Base-by-base conservation (phyloP, 2,888 invertebrate species). In the Thecocarcelia acutangulata region DNA sequence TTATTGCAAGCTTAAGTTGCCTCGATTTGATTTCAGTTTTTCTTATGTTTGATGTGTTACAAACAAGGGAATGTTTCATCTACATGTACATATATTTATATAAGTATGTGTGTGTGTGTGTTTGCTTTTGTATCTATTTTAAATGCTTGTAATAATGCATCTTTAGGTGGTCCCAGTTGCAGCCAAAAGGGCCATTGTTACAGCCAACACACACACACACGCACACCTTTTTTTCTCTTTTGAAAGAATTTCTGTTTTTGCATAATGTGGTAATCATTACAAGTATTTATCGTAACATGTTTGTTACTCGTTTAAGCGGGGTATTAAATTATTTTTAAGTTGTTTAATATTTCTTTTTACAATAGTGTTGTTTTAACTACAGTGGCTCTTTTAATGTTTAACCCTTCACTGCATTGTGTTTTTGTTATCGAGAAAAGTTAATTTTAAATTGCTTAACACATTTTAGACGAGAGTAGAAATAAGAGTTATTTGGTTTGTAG, bases 81-180 rank as follows among this genome's bases (percentile, higher is more conserved):
- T n/a, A n/a, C n/a, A n/a, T 74, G 64, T 50, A 19, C 12, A 6
- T 6, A 6, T 6, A 4, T 6, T 28, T 6, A 6, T 6, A 3
- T 6, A 6, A 4, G 17, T 64, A 12, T n/a, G 13, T 50, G 6
- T 44, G 37, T 54, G 54, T n/a, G 58, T 21, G n/a, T 46, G 33
- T n/a, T n/a, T n/a, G n/a, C n/a, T n/a, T n/a, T n/a, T n/a, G n/a
- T n/a, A n/a, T n/a, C 37, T 63, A 33, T 56, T 52, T 24, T 11
- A 58, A 48, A 61, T 76, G 21, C 11, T 24, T 61, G 33, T 33
- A 68, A 68, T 76, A 76, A 21, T 61, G 12, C 24, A 66, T 40
- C 66, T 76, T 61, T 63, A 73, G 81, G 81, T 81, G 81, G 76
- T 81, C 81, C 59, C 70, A 76, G 24, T 54, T 68, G 54, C 37